Base-by-base conservation (phyloP, 2,888 invertebrate species). In the Tinea trinotella region DNA sequence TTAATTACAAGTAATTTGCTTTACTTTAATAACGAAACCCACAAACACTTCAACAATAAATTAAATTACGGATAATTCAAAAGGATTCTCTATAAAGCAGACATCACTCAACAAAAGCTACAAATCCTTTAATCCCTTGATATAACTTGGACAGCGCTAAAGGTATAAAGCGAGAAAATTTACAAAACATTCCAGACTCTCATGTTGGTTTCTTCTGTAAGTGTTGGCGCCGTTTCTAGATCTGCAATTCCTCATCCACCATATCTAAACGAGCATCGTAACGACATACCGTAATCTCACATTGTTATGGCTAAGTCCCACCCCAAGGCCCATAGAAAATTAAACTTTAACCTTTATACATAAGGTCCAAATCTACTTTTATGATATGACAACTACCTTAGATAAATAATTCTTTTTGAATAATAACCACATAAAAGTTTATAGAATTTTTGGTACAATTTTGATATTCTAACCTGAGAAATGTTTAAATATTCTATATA, bases 221-320 rank as follows among this genome's bases (percentile, higher is more conserved):
- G 67, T 67, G 68, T 67, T 62, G 66, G 62, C 67, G 64, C 67
- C 67, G 59, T 66, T 68, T 70, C 71, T 67, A 76, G 77, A 81
- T 76, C 74, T 77, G 74, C 82, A 77, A 83, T 83, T 70, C 81
- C 69, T 83, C 82, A 81, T 78, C 72, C 64, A 66, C 67, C 74
- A 56, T 83, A 84, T 84, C 83, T 84, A 80, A 84, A 84, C 80
- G 83, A 80, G 79, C 67, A 84, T 83, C 82, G 74, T 79, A 83
- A 82, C 76, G 81, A 80, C 81, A 76, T 68, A 68, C 70, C 69
- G 80, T 82, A 82, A 83, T 82, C 83, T 83, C 71, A 67, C 70
- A 67, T 66, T 74, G 71, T 71, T 74, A 68, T 67, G 64, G 64
- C 66, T 62, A 62, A 62, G 59, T 58, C 44, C 59, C 34, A 54